phyloP scores from a whole-genome alignment of 2,113 vertebrate species.

The Grantiella picta region DNA sequence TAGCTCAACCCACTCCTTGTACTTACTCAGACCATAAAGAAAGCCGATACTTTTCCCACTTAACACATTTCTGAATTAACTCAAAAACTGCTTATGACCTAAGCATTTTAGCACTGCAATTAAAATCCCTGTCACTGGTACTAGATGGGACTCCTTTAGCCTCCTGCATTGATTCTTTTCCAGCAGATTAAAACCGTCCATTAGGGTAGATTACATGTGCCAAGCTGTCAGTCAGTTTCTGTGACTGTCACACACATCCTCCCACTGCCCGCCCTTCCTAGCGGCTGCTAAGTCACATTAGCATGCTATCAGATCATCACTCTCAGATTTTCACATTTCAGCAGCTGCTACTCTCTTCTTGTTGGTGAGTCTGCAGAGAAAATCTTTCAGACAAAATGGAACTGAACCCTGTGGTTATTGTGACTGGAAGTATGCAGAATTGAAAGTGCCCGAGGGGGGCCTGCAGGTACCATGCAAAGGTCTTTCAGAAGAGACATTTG shows the following conservation, averaged over 20 bases:
- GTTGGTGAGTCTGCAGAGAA: constrained; percentile 35
- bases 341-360: constrained; percentile 46
- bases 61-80: neutral
- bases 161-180: neutral
- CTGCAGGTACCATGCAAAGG: neutral
- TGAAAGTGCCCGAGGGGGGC: constrained; percentile 8
- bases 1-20: neutral
- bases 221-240: neutral
- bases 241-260: neutral
- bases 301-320: constrained; percentile 34
- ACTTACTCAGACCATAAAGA: neutral
- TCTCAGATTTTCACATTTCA: constrained; percentile 2
- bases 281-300: neutral
- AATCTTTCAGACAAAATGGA: constrained; percentile 39
- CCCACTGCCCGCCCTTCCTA: neutral
- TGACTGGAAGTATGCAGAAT: neutral
- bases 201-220: neutral
- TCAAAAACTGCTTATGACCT: neutral
- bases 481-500: constrained; percentile 12
- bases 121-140: constrained; percentile 3
- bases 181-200: neutral
- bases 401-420: neutral
- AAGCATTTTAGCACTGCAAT: neutral
- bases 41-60: neutral
- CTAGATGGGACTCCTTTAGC: neutral